A percentile compares a stretch with the other conserved stretches of the same genome.
Evolutionary conservation across 92 coral and sea anemone species (phyloP).

Genomic region (Isaurus tuberculatus): DNA sequence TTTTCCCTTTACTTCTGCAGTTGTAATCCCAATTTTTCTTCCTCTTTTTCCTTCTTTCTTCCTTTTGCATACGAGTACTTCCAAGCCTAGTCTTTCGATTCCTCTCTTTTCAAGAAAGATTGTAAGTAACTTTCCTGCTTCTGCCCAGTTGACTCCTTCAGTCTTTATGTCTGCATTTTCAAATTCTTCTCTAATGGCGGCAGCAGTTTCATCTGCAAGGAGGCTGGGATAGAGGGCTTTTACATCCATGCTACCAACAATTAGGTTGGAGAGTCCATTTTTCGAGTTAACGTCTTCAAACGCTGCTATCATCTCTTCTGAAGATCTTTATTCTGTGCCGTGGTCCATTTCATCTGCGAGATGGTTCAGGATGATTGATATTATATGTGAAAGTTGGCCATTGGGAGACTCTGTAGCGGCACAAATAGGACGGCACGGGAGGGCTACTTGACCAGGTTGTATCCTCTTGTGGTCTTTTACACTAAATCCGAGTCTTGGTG

Average conservation of each 20-base stretch:
- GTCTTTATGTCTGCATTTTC: background rate
- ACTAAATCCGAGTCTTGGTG: background rate
- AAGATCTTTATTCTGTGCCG: slow-evolving; percentile 7
- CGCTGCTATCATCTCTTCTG: slow-evolving; percentile 30
- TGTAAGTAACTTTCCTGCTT: slow-evolving; percentile 7
- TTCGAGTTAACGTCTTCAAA: slow-evolving; percentile 18
- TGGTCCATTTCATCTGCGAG: slow-evolving; percentile 6
- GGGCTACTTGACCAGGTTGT: background rate
- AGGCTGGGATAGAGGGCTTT: slow-evolving; percentile 12
- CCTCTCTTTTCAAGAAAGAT: slow-evolving; percentile 7
- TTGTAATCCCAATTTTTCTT: slow-evolving; percentile 21
- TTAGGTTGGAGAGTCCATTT: slow-evolving; percentile 1
- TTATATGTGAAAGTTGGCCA: slow-evolving; percentile 3
- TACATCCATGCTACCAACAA: background rate
- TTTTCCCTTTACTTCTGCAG: slow-evolving; percentile 27
- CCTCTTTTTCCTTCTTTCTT: slow-evolving; percentile 16
- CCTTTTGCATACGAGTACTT: background rate
- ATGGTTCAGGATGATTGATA: background rate
- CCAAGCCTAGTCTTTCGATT: slow-evolving; percentile 1
- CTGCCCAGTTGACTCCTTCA: slow-evolving; percentile 7
- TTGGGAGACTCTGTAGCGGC: slow-evolving; percentile 20
- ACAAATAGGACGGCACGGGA: slow-evolving; percentile 1
- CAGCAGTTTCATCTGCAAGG: slow-evolving; percentile 13
- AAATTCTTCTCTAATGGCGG: background rate
- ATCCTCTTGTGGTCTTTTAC: slow-evolving; percentile 1